These are phyloP conservation scores for Pilophorus perplexus DNA, from an alignment of 2,888 invertebrate genomes.

Conservation along the genomic window DNA sequence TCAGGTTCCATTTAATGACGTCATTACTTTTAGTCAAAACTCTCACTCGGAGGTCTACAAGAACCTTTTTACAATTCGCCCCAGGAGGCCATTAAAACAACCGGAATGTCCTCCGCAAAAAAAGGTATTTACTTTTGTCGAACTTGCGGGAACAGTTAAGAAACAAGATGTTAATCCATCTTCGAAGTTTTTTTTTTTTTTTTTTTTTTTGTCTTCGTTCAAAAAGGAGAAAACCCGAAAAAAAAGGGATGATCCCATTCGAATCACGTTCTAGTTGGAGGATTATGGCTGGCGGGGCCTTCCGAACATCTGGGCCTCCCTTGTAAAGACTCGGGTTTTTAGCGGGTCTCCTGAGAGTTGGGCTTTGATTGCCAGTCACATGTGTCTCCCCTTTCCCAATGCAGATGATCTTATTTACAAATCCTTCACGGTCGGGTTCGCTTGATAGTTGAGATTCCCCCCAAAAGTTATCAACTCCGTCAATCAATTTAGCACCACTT, in stretches of 20 bases:
- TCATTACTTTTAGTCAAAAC: slow-evolving; percentile 17
- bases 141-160: slow-evolving; percentile 24
- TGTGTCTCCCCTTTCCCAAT: slow-evolving; percentile 12
- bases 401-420: slow-evolving; percentile 13
- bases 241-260: too few relatives aligned
- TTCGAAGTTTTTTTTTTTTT: too few relatives aligned
- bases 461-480: too few relatives aligned
- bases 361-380: slow-evolving; percentile 21
- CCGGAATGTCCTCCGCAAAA: background rate
- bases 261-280: slow-evolving; percentile 18
- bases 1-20: too few relatives aligned
- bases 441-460: too few relatives aligned
- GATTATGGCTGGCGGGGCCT: slow-evolving; percentile 7
- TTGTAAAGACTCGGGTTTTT: slow-evolving; percentile 5
- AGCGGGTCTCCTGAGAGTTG: slow-evolving; percentile 3
- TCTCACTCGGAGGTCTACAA: slow-evolving; percentile 1
- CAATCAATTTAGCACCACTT: too few relatives aligned
- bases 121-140: slow-evolving; percentile 16
- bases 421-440: too few relatives aligned
- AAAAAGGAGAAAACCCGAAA: too few relatives aligned
- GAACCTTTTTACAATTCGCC: background rate
- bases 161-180: slow-evolving; percentile 27
- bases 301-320: background rate
- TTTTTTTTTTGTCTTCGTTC: background rate
- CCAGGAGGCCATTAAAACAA: slow-evolving; percentile 11